These are phyloP conservation scores for Pluvianellus socialis DNA, from an alignment of 2,113 vertebrate genomes.

Conservation along the genomic window DNA sequence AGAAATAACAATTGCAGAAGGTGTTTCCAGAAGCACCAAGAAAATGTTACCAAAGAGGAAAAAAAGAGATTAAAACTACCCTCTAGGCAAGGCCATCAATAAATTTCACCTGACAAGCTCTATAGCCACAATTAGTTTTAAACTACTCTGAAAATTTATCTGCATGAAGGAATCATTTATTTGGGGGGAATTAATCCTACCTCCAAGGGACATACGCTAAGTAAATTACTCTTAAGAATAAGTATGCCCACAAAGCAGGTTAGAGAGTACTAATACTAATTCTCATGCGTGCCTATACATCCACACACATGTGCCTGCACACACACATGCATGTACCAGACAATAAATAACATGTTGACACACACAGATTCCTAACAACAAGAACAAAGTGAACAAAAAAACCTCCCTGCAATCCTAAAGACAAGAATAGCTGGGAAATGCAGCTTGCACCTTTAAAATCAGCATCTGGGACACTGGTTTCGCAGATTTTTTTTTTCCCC, in stretches of 20 bases:
- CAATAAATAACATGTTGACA: accelerated
- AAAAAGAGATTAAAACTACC: background rate
- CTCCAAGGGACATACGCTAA: background rate
- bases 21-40: background rate
- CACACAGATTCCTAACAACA: accelerated
- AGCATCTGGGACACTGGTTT: background rate
- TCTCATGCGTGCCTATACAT: accelerated
- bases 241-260: background rate
- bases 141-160: background rate
- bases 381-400: background rate
- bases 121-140: background rate
- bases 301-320: no score
- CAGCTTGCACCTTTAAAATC: background rate
- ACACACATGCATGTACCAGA: accelerated
- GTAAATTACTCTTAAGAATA: background rate
- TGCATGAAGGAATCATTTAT: background rate
- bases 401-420: background rate
- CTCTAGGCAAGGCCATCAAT: background rate
- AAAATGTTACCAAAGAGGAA: background rate
- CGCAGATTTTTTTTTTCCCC: background rate
- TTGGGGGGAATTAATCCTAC: background rate
- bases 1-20: background rate
- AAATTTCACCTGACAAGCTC: background rate
- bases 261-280: background rate
- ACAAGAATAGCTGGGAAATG: background rate